Conservation (phyloP, 1,140 invertebrate genomes). For the Melipona quadrifasciata region DNA sequence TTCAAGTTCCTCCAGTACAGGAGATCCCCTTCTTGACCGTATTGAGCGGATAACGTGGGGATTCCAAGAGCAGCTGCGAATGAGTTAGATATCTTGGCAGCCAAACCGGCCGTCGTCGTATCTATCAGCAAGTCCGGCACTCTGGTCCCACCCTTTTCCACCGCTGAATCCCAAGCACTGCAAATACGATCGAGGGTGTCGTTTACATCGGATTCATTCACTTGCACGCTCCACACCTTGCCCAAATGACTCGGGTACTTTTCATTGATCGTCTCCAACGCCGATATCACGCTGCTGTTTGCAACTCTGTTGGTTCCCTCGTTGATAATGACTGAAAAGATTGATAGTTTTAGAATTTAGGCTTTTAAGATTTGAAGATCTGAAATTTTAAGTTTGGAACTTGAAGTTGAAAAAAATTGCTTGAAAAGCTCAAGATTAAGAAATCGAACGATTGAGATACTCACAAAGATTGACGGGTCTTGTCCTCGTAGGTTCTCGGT, state of each 20-base stretch:
- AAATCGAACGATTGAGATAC: neutral
- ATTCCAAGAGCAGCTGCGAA: slow-evolving; percentile 89
- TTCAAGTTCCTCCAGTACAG: slow-evolving; percentile 89
- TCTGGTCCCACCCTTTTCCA: slow-evolving; percentile 76
- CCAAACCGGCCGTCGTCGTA: slow-evolving; percentile 88
- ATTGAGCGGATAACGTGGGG: slow-evolving; percentile 92
- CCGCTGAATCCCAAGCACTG: slow-evolving; percentile 66
- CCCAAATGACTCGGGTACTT: slow-evolving; percentile 70
- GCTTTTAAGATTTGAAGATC: neutral
- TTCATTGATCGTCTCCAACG: slow-evolving; percentile 69
- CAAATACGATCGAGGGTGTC: slow-evolving; percentile 71
- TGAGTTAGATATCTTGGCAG: slow-evolving; percentile 91
- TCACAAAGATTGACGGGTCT: slow-evolving; percentile 41
- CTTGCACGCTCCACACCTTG: slow-evolving; percentile 64
- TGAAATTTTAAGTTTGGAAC: neutral
- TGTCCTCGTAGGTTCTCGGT: neutral
- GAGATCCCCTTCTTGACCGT: slow-evolving; percentile 91
- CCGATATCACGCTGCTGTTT: slow-evolving; percentile 72
- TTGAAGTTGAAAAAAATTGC: too few relatives aligned
- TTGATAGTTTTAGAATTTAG: neutral
- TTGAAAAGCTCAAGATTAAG: neutral
- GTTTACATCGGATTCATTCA: slow-evolving; percentile 69
- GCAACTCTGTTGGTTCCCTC: slow-evolving; percentile 70
- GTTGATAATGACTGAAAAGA: slow-evolving; percentile 75
- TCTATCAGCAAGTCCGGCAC: slow-evolving; percentile 91